A percentile compares a stretch with the other conserved stretches of the same genome.
Evolutionary conservation across 1,140 invertebrate species (phyloP).

Genomic region (Drosophila repleta): DNA sequence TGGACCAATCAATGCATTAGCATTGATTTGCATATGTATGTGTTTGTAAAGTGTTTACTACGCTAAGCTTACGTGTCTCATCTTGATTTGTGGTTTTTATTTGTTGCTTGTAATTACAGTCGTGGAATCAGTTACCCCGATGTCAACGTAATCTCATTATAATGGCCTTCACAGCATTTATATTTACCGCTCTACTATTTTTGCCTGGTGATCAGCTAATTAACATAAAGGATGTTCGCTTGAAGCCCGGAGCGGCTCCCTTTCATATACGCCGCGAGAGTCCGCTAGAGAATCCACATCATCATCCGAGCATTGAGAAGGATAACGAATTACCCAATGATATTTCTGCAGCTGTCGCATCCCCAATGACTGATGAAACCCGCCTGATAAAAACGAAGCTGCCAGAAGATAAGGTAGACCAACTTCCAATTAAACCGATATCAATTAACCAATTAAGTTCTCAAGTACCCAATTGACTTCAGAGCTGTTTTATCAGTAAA

Average conservation of each 20-base stretch:
- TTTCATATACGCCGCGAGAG: constrained; percentile 46
- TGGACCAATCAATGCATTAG: too few relatives aligned
- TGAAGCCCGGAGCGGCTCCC: constrained; percentile 41
- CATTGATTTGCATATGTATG: neutral
- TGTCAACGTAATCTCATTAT: constrained; percentile 90
- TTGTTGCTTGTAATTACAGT: constrained; percentile 84
- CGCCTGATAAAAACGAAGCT: constrained; percentile 5
- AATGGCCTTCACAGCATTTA: constrained; percentile 84
- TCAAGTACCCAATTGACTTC: neutral
- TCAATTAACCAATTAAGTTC: constrained; percentile 25
- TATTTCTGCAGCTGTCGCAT: constrained; percentile 21
- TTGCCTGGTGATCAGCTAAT: constrained; percentile 69
- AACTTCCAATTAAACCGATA: neutral
- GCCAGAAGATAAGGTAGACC: constrained; percentile 56
- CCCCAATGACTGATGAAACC: constrained; percentile 28
- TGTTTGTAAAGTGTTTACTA: neutral
- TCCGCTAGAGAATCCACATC: constrained; percentile 49
- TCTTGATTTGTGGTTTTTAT: constrained; percentile 11
- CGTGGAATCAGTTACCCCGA: constrained; percentile 93
- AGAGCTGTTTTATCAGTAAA: constrained; percentile 16
- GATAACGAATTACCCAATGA: constrained; percentile 22
- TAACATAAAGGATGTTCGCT: constrained; percentile 34
- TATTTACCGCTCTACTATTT: constrained; percentile 65
- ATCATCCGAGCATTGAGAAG: constrained; percentile 42
- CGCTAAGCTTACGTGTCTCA: neutral